Evolutionary conservation across 2,888 invertebrate genomes (phyloP).

Genomic region (Drosophila birchii): DNA sequence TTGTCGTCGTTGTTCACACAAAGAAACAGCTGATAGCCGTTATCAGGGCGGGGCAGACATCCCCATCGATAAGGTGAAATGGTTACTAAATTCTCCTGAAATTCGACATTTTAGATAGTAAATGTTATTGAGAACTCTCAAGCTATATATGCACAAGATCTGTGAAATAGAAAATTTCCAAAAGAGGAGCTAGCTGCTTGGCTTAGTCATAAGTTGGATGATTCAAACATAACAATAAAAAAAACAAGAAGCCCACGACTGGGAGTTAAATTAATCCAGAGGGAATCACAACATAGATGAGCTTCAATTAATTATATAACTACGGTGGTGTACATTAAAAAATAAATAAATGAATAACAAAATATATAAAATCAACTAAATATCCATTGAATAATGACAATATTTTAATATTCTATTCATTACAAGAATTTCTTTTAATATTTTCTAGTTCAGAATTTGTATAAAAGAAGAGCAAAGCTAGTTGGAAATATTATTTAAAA

Average conservation of each 20-base stretch:
- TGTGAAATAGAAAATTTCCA: neutral
- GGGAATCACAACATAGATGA: neutral
- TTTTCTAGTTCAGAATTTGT: too few species aligned
- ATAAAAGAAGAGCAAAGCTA: too few species aligned
- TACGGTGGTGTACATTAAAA: neutral
- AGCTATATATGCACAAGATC: neutral
- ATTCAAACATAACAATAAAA: neutral
- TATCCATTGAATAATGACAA: neutral
- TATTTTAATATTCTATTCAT: too few species aligned
- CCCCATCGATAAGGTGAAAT: constrained; percentile 27
- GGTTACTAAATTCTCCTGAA: neutral
- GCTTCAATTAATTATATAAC: neutral
- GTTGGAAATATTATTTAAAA: too few species aligned
- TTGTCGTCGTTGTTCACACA: constrained; percentile 15
- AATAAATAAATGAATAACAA: neutral
- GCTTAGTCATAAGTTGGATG: neutral
- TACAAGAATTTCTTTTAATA: too few species aligned
- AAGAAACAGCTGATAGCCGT: constrained; percentile 36
- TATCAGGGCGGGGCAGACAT: constrained; percentile 28
- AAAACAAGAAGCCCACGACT: neutral
- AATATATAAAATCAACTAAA: neutral
- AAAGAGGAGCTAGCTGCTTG: neutral
- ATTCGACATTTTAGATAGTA: neutral
- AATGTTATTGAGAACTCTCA: neutral
- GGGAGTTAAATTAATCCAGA: neutral